Conservation (phyloP, 2,888 invertebrate genomes). For the Ornithoptera alexandrae region DNA sequence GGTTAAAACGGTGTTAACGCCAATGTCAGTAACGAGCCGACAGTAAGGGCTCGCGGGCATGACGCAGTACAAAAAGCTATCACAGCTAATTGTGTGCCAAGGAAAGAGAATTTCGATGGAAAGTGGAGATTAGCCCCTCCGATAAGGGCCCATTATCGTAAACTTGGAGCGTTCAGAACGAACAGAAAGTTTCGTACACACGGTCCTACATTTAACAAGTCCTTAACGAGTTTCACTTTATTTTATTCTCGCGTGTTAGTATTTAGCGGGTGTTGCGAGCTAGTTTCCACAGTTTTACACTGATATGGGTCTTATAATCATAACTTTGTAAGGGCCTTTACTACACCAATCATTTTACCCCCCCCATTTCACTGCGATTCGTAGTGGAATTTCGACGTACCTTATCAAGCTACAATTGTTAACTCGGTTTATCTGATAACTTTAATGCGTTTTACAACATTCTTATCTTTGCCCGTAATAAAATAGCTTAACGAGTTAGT, state of each 20-base stretch:
- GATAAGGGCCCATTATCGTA: slow-evolving; percentile 70
- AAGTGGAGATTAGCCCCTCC: slow-evolving; percentile 54
- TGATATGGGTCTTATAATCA: slow-evolving; percentile 42
- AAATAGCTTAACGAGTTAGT: no score
- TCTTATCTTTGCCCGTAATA: no score
- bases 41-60: slow-evolving; percentile 50
- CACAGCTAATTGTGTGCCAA: slow-evolving; percentile 73
- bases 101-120: slow-evolving; percentile 69
- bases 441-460: not conserved
- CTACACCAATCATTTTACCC: slow-evolving; percentile 36
- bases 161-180: slow-evolving; percentile 55
- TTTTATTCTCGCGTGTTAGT: slow-evolving; percentile 62
- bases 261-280: slow-evolving; percentile 40
- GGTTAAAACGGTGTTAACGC: slow-evolving; percentile 33
- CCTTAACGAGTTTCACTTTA: slow-evolving; percentile 50
- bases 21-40: slow-evolving; percentile 31
- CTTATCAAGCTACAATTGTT: slow-evolving; percentile 24
- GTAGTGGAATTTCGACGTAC: slow-evolving; percentile 15
- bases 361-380: slow-evolving; percentile 8
- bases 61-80: slow-evolving; percentile 72
- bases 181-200: slow-evolving; percentile 59
- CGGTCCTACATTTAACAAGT: slow-evolving; percentile 51
- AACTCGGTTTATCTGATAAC: slow-evolving; percentile 13
- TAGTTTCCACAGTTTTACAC: slow-evolving; percentile 49
- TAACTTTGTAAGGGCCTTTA: slow-evolving; percentile 41